Base-by-base conservation (phyloP, 2,113 vertebrate species). In the Haplotaxodon microlepis region DNA sequence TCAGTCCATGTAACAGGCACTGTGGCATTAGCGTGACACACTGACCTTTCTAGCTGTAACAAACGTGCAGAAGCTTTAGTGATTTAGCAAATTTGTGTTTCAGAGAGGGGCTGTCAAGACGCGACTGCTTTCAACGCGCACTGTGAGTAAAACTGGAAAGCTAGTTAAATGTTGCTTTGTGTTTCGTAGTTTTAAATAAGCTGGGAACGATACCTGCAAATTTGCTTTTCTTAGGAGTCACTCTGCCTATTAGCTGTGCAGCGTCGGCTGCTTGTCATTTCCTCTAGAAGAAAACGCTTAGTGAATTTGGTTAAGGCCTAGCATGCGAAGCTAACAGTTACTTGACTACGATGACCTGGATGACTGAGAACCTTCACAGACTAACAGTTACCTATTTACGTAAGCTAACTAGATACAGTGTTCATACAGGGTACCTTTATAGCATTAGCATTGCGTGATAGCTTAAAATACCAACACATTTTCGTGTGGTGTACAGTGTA, bases 121-220 rank as follows among this genome's bases (percentile, higher is more conserved):
- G 29, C 63, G 42, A 83, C 88, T 83, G 71, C 31, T 93, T 94
- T 92, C 92, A 87, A 83, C 91, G 84, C 81, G 51, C 17, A 54
- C 56, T 63, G 95, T 96, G 84, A 95, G 95, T 95, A 93, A 61
- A 71, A 56, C 29, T 3, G 40, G 5, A 12, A 29, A 12, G 17
- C 21, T 54, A 9, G 4, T 81, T 81, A 21, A 13, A 69, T n/a
- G 11, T 45, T 50, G 3, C 5, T 3, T 34, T 13, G 16, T 50
- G 42, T 14, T 3, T 7, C 5, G 3, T 7, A 14, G 1, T 66
- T 57, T 45, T 2, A 78, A 29, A 40, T 45, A 42, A 21, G 8
- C 19, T 82, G 21, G 10, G 4, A 5, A 7, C 8, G 5, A 61
- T 53, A 19, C 9, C 29, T 10, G 2, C 27, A 6, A 12, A 50